A percentile compares a stretch with the other conserved stretches of the same genome.
Conservation (phyloP, 1,140 invertebrate genomes). For the Drosophila virilis region DNA sequence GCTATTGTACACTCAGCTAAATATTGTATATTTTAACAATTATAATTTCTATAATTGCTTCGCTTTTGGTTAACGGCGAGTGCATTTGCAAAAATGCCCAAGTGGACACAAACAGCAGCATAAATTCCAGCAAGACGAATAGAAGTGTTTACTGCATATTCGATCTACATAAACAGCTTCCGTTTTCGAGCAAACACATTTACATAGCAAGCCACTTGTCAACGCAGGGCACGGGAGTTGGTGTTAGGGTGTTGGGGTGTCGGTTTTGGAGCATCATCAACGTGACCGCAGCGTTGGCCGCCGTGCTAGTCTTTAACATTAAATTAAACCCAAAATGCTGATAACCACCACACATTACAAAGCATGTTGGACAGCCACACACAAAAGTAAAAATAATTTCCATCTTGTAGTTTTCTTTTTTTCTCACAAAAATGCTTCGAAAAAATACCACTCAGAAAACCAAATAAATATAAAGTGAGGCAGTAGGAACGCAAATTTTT, state of each 20-base stretch:
- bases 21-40: constrained; percentile 69
- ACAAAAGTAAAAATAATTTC: constrained; percentile 59
- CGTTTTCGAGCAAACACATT: constrained; percentile 59
- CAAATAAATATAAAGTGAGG: constrained; percentile 21
- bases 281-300: constrained; percentile 47
- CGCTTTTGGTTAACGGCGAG: constrained; percentile 30
- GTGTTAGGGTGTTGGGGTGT: not conserved
- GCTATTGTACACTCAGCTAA: constrained; percentile 36
- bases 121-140: constrained; percentile 45
- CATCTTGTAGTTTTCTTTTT: constrained; percentile 39
- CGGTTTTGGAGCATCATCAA: constrained; percentile 57
- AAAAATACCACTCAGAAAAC: constrained; percentile 41
- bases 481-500: constrained; percentile 64
- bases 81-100: constrained; percentile 30
- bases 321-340: constrained; percentile 80
- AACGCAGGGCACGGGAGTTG: not conserved
- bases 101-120: constrained; percentile 61
- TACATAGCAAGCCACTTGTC: constrained; percentile 50
- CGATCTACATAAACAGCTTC: constrained; percentile 79
- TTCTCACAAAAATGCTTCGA: constrained; percentile 25
- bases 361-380: constrained; percentile 36
- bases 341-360: constrained; percentile 72
- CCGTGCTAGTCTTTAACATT: constrained; percentile 67
- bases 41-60: constrained; percentile 62
- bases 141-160: constrained; percentile 64